Base-by-base conservation (phyloP, 2,113 vertebrate species). In the Hiodon alosoides region DNA sequence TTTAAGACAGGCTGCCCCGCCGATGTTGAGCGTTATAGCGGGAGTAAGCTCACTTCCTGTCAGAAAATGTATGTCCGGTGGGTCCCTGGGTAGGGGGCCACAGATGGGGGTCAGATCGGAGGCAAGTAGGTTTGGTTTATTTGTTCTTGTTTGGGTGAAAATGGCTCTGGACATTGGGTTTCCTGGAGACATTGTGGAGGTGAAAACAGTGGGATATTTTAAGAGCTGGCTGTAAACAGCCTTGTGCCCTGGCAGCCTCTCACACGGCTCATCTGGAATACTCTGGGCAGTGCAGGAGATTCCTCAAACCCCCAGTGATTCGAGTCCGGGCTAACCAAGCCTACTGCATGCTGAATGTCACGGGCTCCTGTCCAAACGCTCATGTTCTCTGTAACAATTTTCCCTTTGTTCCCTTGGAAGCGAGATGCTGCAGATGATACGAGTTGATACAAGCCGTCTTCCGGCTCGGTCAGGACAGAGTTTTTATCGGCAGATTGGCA, bases 341-440 rank as follows among this genome's bases (percentile, higher is more conserved):
- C 61, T 50, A 53, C 16, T 54, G 17, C 62, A 55, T 62, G 57
- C 17, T 65, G 47, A 76, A 69, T 73, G 47, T 68, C 8, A 59
- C 53, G 65, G 77, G 74, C 68, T 64, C 57, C 31, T 52, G 16
- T 66, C 72, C 69, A 76, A 50, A 60, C 10, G 53, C 47, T 48
- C 57, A 57, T 16, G 54, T 74, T 69, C 67, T 69, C 75, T 55
- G n/a, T 60, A 76, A 70, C 78, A 76, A 72, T 69, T 78, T 51
- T 77, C 31, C 11, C 64, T 75, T 77, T 76, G 75, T 76, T 77
- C n/a, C 54, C 73, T 16, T 17, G 8, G 17, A n/a, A 7, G 4
- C 9, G 67, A 71, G 6, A n/a, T 14, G 46, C 60, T 52, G 51
- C 13, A 53, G 11, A 14, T 46, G 48, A 10, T 51, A 54, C 46